Conservation (phyloP, 2,113 vertebrate species). For the Pundamilia nyererei region DNA sequence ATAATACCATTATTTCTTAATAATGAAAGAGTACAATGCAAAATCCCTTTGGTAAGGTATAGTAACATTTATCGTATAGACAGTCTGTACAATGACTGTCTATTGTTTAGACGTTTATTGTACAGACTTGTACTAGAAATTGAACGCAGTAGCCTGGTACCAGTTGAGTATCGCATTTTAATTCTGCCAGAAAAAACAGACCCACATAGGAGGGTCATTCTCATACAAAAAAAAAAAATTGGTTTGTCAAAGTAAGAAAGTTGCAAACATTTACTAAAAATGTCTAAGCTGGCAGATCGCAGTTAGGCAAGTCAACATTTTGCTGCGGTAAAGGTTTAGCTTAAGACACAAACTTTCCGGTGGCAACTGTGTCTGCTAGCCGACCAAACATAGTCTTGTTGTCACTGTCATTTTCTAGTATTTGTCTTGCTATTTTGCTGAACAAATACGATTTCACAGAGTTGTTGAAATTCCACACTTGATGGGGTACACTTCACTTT, state of each 20-base stretch:
- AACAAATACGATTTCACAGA: neutral
- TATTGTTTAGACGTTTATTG: neutral
- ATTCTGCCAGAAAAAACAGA: neutral
- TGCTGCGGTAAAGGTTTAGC: neutral
- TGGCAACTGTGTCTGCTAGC: neutral
- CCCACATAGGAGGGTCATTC: neutral
- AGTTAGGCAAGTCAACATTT: neutral
- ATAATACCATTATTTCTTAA: neutral
- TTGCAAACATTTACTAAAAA: neutral
- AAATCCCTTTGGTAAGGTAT: neutral
- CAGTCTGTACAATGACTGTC: neutral
- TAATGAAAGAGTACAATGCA: neutral
- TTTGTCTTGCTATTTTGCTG: neutral
- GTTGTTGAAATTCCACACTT: neutral
- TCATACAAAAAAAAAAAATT: neutral
- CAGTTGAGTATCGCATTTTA: neutral
- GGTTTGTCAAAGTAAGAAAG: neutral
- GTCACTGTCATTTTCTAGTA: neutral
- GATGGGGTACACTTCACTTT: neutral
- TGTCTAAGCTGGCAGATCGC: neutral
- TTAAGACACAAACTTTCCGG: neutral
- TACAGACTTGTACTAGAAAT: neutral
- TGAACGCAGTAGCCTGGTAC: fast-evolving
- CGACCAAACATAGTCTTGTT: neutral
- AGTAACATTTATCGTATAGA: neutral